Evolutionary conservation across 2,797 vertebrate species (phyloP).

Genomic region (Melanogrammus aeglefinus): DNA sequence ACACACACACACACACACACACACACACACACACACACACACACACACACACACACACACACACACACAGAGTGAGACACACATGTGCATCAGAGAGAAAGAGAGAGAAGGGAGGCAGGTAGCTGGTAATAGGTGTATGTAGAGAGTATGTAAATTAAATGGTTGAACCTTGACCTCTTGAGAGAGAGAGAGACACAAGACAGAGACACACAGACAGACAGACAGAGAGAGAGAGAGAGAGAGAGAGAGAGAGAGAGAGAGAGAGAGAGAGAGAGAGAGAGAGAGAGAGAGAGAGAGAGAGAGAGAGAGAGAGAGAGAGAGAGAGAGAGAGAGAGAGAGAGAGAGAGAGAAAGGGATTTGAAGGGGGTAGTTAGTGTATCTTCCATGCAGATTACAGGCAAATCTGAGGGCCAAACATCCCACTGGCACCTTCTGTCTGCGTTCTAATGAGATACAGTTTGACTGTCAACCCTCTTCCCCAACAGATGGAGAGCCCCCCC

Average conservation of each 20-base stretch:
- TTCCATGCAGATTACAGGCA: conserved; percentile 52
- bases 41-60: no score
- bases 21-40: no score
- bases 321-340: no score
- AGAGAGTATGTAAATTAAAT: not conserved
- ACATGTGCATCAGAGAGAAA: no score
- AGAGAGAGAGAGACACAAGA: conserved; percentile 19
- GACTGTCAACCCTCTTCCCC: conserved; percentile 58
- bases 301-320: no score
- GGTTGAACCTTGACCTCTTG: not conserved
- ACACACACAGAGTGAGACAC: no score
- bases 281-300: conserved; percentile 15
- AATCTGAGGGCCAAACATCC: conserved; percentile 60
- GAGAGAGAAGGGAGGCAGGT: no score
- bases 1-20: no score
- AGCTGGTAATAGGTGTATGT: no score
- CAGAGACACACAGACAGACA: not conserved
- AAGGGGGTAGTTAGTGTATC: conserved; percentile 52
- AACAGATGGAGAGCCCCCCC: conserved; percentile 38
- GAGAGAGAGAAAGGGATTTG: conserved; percentile 36
- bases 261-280: conserved; percentile 11
- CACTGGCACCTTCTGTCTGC: conserved; percentile 58
- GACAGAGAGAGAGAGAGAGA: conserved; percentile 23
- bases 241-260: conserved; percentile 5
- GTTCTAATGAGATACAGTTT: conserved; percentile 54